Evolutionary conservation across 2,113 vertebrate species (phyloP).

Genomic region (Ginglymostoma cirratum): DNA sequence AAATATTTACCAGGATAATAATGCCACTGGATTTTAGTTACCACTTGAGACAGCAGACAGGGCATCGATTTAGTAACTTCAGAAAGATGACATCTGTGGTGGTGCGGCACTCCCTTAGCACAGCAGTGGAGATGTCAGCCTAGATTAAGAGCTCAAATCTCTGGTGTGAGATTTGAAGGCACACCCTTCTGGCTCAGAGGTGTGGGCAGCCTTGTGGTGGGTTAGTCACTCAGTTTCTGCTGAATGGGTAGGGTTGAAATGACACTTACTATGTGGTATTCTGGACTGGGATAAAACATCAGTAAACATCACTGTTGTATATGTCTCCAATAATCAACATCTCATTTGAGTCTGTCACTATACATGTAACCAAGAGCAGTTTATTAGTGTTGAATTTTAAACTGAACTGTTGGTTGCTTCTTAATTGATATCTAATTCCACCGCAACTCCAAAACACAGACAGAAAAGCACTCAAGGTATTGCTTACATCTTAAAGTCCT

Average conservation of each 20-base stretch:
- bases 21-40: neutral
- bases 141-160: neutral
- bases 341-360: neutral
- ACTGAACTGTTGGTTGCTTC: too few relatives aligned
- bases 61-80: neutral
- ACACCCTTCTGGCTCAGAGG: neutral
- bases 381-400: neutral
- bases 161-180: neutral
- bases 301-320: neutral
- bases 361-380: neutral
- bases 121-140: neutral
- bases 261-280: neutral
- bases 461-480: constrained; percentile 22
- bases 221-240: too few relatives aligned
- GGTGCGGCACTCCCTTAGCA: neutral
- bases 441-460: neutral
- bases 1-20: neutral
- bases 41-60: neutral
- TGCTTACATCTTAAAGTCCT: neutral
- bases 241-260: neutral
- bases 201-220: too few relatives aligned
- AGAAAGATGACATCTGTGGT: neutral
- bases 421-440: constrained; percentile 29
- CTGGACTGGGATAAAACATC: neutral
- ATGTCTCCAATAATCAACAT: neutral